phyloP scores from a whole-genome alignment of 1,140 invertebrate genomes.

The Drepana arcuata region DNA sequence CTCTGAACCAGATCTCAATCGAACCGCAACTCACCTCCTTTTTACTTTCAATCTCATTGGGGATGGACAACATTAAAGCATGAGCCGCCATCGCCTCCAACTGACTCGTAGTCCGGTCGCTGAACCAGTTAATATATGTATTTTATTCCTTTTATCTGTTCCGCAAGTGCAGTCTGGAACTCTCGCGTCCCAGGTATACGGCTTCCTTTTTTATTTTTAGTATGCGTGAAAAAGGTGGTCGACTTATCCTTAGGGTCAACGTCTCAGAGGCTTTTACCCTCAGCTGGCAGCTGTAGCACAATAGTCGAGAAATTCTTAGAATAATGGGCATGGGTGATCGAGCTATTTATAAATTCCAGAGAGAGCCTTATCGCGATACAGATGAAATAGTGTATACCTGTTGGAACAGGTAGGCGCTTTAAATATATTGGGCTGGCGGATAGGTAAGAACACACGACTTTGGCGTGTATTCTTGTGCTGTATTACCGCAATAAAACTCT shows the following conservation, averaged over 20 bases:
- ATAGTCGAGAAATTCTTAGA: constrained; percentile 56
- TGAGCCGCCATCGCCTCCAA: constrained; percentile 32
- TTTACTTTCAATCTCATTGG: constrained; percentile 37
- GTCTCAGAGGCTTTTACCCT: constrained; percentile 55
- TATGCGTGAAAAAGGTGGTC: constrained; percentile 52
- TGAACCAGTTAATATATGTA: constrained; percentile 47
- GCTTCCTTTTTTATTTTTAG: constrained; percentile 65
- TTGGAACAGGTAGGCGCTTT: too few species aligned
- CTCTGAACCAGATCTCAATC: constrained; percentile 28
- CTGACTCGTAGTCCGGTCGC: constrained; percentile 41
- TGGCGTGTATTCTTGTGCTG: neutral
- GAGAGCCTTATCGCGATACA: too few species aligned
- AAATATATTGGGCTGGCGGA: neutral
- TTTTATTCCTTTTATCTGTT: constrained; percentile 36
- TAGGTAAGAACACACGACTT: neutral
- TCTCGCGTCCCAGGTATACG: constrained; percentile 38
- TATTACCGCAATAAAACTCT: constrained; percentile 20
- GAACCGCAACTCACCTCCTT: constrained; percentile 25
- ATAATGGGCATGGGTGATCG: constrained; percentile 33
- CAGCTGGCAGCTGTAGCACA: constrained; percentile 58
- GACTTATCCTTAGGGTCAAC: constrained; percentile 46
- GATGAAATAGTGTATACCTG: too few species aligned
- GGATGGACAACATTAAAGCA: constrained; percentile 28
- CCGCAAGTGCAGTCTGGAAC: constrained; percentile 42
- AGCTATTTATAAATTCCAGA: constrained; percentile 29